These are phyloP conservation scores for Chelmon rostratus DNA, from an alignment of 2,797 vertebrate species.

Conservation along the genomic window DNA sequence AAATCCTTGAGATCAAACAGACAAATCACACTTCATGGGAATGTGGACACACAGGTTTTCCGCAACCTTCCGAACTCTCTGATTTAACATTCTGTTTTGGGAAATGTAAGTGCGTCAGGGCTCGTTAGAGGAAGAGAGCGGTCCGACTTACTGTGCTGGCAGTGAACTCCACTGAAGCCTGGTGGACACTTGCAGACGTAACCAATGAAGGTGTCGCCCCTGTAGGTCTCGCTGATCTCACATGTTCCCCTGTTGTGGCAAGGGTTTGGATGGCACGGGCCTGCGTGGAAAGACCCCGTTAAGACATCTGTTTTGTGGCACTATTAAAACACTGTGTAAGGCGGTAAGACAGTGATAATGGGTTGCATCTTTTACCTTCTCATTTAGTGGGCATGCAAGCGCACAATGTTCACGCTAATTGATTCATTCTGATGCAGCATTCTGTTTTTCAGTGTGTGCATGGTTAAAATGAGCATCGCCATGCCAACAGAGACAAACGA, in stretches of 20 bases:
- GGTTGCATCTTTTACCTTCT: slow-evolving; percentile 4
- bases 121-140: not conserved
- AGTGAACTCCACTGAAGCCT: slow-evolving; percentile 97
- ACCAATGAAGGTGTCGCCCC: slow-evolving; percentile 97
- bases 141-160: slow-evolving; percentile 96
- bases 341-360: slow-evolving; percentile 1
- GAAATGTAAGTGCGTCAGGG: not conserved
- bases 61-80: not conserved
- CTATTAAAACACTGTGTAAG: not conserved
- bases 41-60: not conserved
- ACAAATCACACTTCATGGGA: slow-evolving; percentile 11
- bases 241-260: slow-evolving; percentile 97
- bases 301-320: not conserved
- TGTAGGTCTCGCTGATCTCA: slow-evolving; percentile 96
- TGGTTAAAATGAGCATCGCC: slow-evolving; percentile 18
- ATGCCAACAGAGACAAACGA: slow-evolving; percentile 5
- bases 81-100: not conserved
- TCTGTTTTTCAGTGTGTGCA: slow-evolving; percentile 5
- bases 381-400: slow-evolving; percentile 22
- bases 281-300: slow-evolving; percentile 74
- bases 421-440: slow-evolving; percentile 4
- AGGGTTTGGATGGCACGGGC: slow-evolving; percentile 95
- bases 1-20: slow-evolving; percentile 30
- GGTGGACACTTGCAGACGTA: slow-evolving; percentile 95
- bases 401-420: slow-evolving; percentile 24